Base-by-base conservation (phyloP, 1,140 invertebrate genomes). In the Philotrypesis tridentata region DNA sequence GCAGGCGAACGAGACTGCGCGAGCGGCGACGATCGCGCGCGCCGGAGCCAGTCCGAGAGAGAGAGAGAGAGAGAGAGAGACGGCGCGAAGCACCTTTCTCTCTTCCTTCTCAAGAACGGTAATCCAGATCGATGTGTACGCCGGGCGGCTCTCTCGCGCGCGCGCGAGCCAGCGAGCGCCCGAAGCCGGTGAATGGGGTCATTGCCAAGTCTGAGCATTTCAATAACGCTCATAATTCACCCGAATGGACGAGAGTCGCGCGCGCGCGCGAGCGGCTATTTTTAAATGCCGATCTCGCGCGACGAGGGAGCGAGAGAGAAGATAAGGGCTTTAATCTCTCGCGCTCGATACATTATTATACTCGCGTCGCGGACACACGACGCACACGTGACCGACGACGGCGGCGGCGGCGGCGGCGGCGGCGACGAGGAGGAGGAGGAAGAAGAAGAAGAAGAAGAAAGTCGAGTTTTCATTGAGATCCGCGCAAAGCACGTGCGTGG, bases 31-130 rank as follows among this genome's bases (percentile, higher is more conserved):
- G 40, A 43, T 43, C 40, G 9, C 33, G 9, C n/a, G n/a, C n/a
- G 55, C 55, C 55, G 2, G 55, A n/a, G 55, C n/a, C n/a, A 37
- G 33, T 37, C n/a, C n/a, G 33, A 37, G 33, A 5, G 33, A 37
- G 33, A 37, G 33, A 37, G 33, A 61, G 2, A 61, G 60, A 7
- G 5, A 12, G 14, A 61, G 17, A 55, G 7, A 17, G 12, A 65
- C 12, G 29, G 60, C 17, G 40, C 67, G 48, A 14, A 67, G 14
- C n/a, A 55, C 75, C 81, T 82, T 82, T 81, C 78, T 81, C 70
- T 84, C 72, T 83, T 83, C 48, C 71, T 80, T 83, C 73, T 83
- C 73, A 76, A 83, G 82, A 83, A 76, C 82, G 65, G 72, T 76
- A 83, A 83, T 83, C 65, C 65, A 80, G 71, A 80, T 80, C 72